Base-by-base conservation (phyloP, 2,888 invertebrate genomes). In the Drosophila tanythrix region DNA sequence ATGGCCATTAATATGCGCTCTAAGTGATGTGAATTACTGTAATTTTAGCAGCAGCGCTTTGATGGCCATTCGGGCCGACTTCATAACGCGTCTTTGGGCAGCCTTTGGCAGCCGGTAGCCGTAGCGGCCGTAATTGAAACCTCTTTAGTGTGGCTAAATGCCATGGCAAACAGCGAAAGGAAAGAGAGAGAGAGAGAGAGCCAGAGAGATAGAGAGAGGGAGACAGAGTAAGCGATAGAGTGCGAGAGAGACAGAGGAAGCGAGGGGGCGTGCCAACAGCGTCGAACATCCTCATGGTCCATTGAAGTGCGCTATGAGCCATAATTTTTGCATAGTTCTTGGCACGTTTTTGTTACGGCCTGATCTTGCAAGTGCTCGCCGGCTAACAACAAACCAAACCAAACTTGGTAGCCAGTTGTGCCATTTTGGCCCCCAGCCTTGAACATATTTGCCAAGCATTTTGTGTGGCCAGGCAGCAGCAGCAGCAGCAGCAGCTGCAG, bases 21-120 rank as follows among this genome's bases (percentile, higher is more conserved):
- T 88, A 91, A 92, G 91, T 90, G 90, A 85, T 86, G 91, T 86
- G 91, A 92, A 92, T 92, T 92, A 91, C 92, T 74, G 92, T 92
- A 90, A 91, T 91, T 91, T 91, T 78, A 73, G 78, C 74, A 69
- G 75, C 81, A 79, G 77, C 69, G 70, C 81, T 86, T 88, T 89
- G 90, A 84, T 90, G 83, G 79, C 77, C 70, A 61, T 61, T 61
- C 66, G 57, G 79, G 58, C 55, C 69, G 62, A 61, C 79, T 51
- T 51, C 40, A 67, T 61, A 66, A 79, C 61, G 76, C 61, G 70
- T 65, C 62, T 80, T 52, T 78, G 70, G 79, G 64, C 38, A 56
- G 56, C 76, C 72, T 80, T 79, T 80, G 71, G 82, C 69, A 59
- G 80, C 72, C 69, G 78, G 81, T 74, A 72, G 81, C 84, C 40